A percentile compares a stretch with the other conserved stretches of the same genome.
Conservation (phyloP, 2,797 vertebrate genomes). For the Lagorchestes hirsutus region DNA sequence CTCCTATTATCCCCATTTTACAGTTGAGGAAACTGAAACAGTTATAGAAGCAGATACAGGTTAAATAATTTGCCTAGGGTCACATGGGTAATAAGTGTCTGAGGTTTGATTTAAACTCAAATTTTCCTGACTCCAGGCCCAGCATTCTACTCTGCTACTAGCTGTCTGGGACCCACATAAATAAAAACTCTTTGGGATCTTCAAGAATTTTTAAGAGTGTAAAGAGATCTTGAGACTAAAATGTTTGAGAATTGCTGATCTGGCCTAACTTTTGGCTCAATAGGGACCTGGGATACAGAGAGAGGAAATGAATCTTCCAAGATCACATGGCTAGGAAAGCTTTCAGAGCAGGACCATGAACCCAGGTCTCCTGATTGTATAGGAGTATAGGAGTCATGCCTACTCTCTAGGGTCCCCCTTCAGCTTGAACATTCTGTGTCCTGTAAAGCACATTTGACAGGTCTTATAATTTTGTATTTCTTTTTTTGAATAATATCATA, state of each 20-base stretch:
- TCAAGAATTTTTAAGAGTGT: neutral
- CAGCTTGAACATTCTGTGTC: neutral
- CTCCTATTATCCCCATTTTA: neutral
- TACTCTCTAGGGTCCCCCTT: neutral
- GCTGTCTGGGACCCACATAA: neutral
- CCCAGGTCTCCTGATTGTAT: fast-evolving
- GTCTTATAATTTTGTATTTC: neutral
- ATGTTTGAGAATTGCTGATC: neutral
- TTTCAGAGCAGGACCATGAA: neutral
- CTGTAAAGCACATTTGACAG: neutral
- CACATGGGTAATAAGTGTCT: neutral
- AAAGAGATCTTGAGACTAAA: neutral
- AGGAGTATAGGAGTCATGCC: neutral
- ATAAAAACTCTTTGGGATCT: neutral
- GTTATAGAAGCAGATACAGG: neutral
- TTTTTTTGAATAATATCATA: neutral
- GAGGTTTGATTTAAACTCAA: neutral
- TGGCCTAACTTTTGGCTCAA: neutral
- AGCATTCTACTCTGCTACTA: neutral
- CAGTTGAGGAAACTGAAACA: neutral
- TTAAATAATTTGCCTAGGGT: neutral
- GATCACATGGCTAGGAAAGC: fast-evolving
- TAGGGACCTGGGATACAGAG: neutral
- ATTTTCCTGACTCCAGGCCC: neutral
- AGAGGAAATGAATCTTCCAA: too few species aligned